Evolutionary conservation across 2,888 invertebrate genomes (phyloP).

Genomic region (Lochmaea capreae): DNA sequence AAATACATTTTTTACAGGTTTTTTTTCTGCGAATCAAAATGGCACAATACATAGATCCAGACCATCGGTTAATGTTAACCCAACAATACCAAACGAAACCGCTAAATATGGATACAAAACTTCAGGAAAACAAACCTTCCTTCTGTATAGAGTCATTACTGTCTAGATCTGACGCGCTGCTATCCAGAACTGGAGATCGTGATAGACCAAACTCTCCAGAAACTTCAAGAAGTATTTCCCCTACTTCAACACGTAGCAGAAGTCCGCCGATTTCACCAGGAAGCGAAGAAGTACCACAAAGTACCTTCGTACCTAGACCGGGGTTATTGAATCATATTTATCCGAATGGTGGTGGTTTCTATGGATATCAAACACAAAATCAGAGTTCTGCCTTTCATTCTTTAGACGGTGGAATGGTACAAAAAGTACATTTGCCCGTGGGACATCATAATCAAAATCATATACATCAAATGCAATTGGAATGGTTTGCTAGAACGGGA

Average conservation of each 20-base stretch:
- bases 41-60: slow-evolving; percentile 58
- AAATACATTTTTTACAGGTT: neutral
- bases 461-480: slow-evolving; percentile 84
- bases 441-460: slow-evolving; percentile 67
- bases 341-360: slow-evolving; percentile 58
- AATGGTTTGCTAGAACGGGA: slow-evolving; percentile 89
- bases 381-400: slow-evolving; percentile 70
- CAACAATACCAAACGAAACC: slow-evolving; percentile 52
- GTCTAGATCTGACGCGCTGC: slow-evolving; percentile 71
- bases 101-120: slow-evolving; percentile 62
- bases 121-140: slow-evolving; percentile 70
- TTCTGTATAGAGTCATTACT: slow-evolving; percentile 92
- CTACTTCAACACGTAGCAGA: slow-evolving; percentile 72
- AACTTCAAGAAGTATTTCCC: slow-evolving; percentile 59
- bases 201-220: slow-evolving; percentile 26
- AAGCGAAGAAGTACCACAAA: slow-evolving; percentile 76
- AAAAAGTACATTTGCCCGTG: slow-evolving; percentile 66
- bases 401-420: slow-evolving; percentile 67
- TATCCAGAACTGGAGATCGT: slow-evolving; percentile 69
- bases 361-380: slow-evolving; percentile 66
- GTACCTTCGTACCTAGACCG: slow-evolving; percentile 71
- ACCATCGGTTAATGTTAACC: slow-evolving; percentile 52
- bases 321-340: slow-evolving; percentile 69
- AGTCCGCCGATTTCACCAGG: slow-evolving; percentile 90
- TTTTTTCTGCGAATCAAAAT: slow-evolving; percentile 45